Evolutionary conservation across 1,140 invertebrate genomes (phyloP).

Genomic region (Trichonephila inaurata): DNA sequence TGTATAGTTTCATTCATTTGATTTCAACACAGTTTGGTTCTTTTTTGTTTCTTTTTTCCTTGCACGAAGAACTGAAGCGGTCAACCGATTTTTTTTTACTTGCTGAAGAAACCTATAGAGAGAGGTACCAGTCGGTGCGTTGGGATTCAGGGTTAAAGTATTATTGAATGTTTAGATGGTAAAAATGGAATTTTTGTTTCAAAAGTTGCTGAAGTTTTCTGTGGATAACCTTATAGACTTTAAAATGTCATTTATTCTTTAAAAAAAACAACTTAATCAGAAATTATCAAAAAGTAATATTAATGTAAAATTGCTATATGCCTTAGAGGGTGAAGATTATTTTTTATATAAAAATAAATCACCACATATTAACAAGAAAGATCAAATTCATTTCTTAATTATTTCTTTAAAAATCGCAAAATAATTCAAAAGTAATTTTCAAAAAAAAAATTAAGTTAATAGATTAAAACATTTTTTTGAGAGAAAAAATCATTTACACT

Average conservation of each 20-base stretch:
- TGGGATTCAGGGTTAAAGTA: neutral
- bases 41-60: neutral
- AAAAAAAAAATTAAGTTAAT: too few relatives aligned
- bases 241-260: neutral
- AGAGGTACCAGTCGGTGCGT: neutral
- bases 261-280: neutral
- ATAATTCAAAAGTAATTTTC: too few relatives aligned
- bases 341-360: too few relatives aligned
- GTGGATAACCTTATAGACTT: too few relatives aligned
- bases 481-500: too few relatives aligned
- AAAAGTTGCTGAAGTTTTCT: neutral
- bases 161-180: neutral
- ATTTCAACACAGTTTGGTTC: neutral
- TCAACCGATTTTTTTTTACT: neutral
- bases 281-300: too few relatives aligned
- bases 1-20: conserved; percentile 31
- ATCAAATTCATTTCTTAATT: too few relatives aligned
- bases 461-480: too few relatives aligned
- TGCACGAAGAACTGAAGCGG: neutral
- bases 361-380: too few relatives aligned
- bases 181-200: neutral
- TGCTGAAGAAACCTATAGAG: neutral
- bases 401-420: too few relatives aligned
- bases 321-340: too few relatives aligned
- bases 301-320: too few relatives aligned